Conservation (phyloP, 2,113 vertebrate genomes). For the Clarias batrachus region DNA sequence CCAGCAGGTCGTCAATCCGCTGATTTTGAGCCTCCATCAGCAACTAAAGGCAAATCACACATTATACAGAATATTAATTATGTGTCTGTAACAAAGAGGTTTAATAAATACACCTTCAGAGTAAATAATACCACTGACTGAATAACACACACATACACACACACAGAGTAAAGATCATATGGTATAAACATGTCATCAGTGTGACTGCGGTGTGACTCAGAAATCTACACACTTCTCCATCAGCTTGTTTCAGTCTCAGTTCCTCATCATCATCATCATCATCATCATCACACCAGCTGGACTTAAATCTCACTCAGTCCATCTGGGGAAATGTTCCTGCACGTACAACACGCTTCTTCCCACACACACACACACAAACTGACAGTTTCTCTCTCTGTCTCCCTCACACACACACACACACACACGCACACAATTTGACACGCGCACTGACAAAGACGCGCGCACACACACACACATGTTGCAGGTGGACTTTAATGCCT, state of each 20-base stretch:
- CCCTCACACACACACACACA: too few relatives aligned
- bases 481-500: not conserved
- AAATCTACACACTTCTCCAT: not conserved
- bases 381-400: too few relatives aligned
- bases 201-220: not conserved
- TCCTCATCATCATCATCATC: not conserved
- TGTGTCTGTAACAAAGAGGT: not conserved
- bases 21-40: constrained; percentile 83
- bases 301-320: not conserved
- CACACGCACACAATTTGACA: not conserved
- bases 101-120: not conserved
- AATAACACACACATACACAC: not conserved
- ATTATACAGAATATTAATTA: constrained; percentile 24
- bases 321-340: constrained; percentile 33
- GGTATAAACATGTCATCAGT: not conserved
- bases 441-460: too few relatives aligned
- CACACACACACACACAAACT: not conserved
- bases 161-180: not conserved
- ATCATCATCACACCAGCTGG: not conserved
- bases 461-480: not conserved
- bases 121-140: not conserved
- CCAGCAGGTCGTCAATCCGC: constrained; percentile 83
- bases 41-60: constrained; percentile 62
- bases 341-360: constrained; percentile 51
- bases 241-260: not conserved